phyloP scores from a whole-genome alignment of 37 sponge, comb jelly and placozoan species.

The Ephydatia muelleri region DNA sequence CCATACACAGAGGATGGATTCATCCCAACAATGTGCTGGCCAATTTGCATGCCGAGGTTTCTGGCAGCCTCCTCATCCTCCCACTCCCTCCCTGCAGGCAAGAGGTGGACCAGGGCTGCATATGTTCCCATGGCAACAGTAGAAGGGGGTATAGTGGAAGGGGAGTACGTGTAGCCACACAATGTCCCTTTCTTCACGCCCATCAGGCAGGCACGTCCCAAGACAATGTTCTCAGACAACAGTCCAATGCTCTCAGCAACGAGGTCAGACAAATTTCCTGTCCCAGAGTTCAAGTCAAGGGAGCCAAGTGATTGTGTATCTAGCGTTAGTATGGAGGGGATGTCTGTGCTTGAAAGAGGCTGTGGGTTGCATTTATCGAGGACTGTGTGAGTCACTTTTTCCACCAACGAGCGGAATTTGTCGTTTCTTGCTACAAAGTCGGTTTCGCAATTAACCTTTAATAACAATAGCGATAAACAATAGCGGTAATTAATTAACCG shows the following conservation, averaged over 20 bases:
- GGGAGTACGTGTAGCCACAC: constrained; percentile 52
- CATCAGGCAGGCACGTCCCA: constrained; percentile 55
- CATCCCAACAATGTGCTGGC: constrained; percentile 79
- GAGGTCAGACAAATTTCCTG: constrained; percentile 26
- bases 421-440: constrained; percentile 86
- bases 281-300: not conserved
- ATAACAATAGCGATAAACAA: not conserved
- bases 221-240: constrained; percentile 58
- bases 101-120: constrained; percentile 55
- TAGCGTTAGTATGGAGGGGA: not conserved
- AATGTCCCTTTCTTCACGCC: constrained; percentile 33
- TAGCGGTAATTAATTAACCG: not conserved
- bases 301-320: constrained; percentile 7
- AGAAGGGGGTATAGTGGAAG: not conserved
- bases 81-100: constrained; percentile 2
- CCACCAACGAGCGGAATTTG: constrained; percentile 43
- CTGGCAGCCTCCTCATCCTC: not conserved
- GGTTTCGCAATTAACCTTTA: constrained; percentile 85
- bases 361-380: not conserved
- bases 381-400: constrained; percentile 11
- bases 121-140: constrained; percentile 62
- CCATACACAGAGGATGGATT: constrained; percentile 29
- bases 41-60: constrained; percentile 37
- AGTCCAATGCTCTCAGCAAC: constrained; percentile 49
- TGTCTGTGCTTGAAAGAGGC: not conserved